A percentile compares a stretch with the other conserved stretches of the same genome.
Evolutionary conservation across 2,113 vertebrate genomes (phyloP).

Genomic region (Triplophysa tibetana): DNA sequence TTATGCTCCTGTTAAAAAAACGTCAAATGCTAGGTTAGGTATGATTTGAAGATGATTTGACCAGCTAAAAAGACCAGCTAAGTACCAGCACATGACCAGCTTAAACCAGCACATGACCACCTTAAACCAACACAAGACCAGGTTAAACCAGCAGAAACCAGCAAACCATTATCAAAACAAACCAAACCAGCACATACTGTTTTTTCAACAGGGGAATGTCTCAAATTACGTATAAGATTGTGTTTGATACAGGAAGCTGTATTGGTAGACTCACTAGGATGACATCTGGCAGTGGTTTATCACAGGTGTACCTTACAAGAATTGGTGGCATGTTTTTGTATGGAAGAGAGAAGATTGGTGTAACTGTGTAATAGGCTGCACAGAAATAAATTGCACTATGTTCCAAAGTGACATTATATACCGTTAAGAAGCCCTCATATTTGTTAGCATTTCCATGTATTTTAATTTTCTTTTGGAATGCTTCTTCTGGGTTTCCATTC

Average conservation of each 20-base stretch:
- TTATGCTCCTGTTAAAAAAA: no score
- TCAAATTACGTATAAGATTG: not conserved
- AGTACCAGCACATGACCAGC: no score
- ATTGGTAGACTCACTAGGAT: not conserved
- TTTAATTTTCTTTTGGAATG: slow-evolving; percentile 1
- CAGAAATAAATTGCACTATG: slow-evolving; percentile 40
- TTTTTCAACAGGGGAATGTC: no score
- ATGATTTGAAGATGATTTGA: no score
- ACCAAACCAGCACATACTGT: no score
- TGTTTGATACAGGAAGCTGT: not conserved
- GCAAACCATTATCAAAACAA: no score
- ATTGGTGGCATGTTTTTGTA: slow-evolving; percentile 39
- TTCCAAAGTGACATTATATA: slow-evolving; percentile 8
- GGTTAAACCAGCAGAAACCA: no score
- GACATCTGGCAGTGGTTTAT: slow-evolving; percentile 28
- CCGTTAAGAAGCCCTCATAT: slow-evolving; percentile 6
- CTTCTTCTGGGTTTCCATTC: not conserved
- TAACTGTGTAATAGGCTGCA: slow-evolving; percentile 49
- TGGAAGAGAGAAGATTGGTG: not conserved
- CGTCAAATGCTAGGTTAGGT: no score
- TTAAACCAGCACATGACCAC: no score
- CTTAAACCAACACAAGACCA: no score
- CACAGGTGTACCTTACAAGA: not conserved
- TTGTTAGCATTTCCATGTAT: slow-evolving; percentile 34
- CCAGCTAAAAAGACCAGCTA: no score